Percentiles rank a stretch among this genome's conserved stretches.
Evolutionary conservation across 2,888 invertebrate genomes (phyloP).

Genomic region (Entomobrya proxima): DNA sequence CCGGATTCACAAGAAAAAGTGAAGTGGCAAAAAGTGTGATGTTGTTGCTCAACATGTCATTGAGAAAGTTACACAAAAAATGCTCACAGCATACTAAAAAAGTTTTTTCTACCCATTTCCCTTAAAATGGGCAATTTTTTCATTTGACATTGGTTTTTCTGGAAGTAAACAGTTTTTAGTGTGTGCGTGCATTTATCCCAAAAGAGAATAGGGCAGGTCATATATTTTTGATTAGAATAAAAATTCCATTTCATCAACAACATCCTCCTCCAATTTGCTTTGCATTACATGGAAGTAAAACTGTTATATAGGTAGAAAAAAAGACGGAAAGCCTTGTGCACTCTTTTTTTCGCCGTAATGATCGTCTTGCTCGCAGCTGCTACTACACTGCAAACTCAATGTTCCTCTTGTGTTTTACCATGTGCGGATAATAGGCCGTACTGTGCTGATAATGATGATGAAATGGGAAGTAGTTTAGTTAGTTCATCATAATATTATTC

Average conservation of each 20-base stretch:
- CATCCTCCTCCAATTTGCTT: too few relatives aligned
- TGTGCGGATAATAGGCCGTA: conserved; percentile 8
- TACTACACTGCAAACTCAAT: too few relatives aligned
- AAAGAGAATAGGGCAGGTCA: not conserved
- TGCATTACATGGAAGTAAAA: conserved; percentile 22
- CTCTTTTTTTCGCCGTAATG: conserved; percentile 43
- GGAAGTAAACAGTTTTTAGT: too few relatives aligned
- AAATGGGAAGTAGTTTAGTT: conserved; percentile 57
- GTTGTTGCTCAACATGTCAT: too few relatives aligned
- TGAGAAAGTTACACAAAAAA: too few relatives aligned
- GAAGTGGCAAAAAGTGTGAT: not conserved
- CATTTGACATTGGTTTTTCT: too few relatives aligned
- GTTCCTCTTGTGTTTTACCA: not conserved
- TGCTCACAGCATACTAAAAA: too few relatives aligned
- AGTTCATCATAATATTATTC: conserved; percentile 6
- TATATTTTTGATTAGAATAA: not conserved
- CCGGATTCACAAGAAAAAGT: conserved; percentile 4
- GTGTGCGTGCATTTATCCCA: too few relatives aligned
- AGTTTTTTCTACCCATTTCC: too few relatives aligned
- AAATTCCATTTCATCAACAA: not conserved
- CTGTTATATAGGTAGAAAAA: conserved; percentile 48
- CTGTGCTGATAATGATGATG: conserved; percentile 30
- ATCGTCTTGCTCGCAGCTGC: too few relatives aligned
- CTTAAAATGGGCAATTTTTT: too few relatives aligned
- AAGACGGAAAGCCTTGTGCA: conserved; percentile 65